A percentile compares a stretch with the other conserved stretches of the same genome.
phyloP scores from a whole-genome alignment of 1,140 invertebrate species.

The Harlomillsia oculata region DNA sequence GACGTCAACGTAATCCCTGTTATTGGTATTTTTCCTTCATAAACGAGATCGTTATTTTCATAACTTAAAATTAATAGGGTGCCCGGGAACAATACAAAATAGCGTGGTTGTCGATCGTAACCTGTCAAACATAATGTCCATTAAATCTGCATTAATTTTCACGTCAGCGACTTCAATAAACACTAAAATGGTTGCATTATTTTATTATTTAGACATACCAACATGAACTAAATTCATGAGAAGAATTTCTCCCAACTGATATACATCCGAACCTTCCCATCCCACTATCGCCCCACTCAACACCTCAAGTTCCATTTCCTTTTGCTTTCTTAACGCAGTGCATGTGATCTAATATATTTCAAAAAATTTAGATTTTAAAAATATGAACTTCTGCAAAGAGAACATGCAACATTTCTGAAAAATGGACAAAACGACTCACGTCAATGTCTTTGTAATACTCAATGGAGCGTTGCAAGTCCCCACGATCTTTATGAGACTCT shows the following conservation, averaged over 20 bases:
- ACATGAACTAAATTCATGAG: slow-evolving; percentile 50
- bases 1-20: slow-evolving; percentile 69
- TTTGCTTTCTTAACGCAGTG: slow-evolving; percentile 75
- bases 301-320: slow-evolving; percentile 91
- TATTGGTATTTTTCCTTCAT: slow-evolving; percentile 85
- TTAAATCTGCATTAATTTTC: slow-evolving; percentile 52
- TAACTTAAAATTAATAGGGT: slow-evolving; percentile 82
- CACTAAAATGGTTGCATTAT: too few species aligned
- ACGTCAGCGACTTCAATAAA: neutral
- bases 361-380: neutral
- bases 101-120: slow-evolving; percentile 71
- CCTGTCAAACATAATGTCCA: slow-evolving; percentile 52
- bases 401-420: slow-evolving; percentile 12
- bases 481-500: slow-evolving; percentile 88
- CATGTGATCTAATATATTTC: slow-evolving; percentile 58
- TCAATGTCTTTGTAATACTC: slow-evolving; percentile 89
- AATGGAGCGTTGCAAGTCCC: slow-evolving; percentile 88
- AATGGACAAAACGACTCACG: slow-evolving; percentile 48
- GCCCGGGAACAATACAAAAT: slow-evolving; percentile 81
- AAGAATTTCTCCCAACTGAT: slow-evolving; percentile 62
- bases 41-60: slow-evolving; percentile 86
- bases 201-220: slow-evolving; percentile 11
- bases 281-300: slow-evolving; percentile 81
- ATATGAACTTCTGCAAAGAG: neutral
- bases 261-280: slow-evolving; percentile 84